Evolutionary conservation across 2,113 vertebrate genomes (phyloP).

Genomic region (Ariopsis seemanni): DNA sequence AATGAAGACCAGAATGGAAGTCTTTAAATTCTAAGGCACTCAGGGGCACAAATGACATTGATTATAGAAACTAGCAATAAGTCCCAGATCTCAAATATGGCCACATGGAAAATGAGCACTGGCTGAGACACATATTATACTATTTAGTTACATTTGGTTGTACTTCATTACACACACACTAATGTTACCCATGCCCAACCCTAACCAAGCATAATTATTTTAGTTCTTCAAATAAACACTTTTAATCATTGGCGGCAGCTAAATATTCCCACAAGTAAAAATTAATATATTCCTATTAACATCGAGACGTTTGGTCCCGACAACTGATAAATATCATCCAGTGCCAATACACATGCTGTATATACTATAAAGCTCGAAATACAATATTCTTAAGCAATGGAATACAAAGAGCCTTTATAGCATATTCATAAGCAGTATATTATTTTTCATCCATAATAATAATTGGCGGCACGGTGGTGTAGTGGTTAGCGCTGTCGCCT

Average conservation of each 20-base stretch:
- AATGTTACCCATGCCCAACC: neutral
- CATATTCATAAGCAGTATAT: neutral
- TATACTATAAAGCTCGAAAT: neutral
- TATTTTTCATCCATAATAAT: neutral
- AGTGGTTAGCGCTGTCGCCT: no score
- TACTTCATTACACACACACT: neutral
- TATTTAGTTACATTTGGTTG: neutral
- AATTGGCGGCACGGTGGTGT: no score
- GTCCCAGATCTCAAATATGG: neutral
- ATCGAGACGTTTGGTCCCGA: neutral
- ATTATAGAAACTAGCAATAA: neutral
- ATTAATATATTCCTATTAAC: neutral
- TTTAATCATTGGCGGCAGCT: neutral
- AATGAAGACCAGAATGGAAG: neutral
- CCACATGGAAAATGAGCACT: neutral
- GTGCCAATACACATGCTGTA: neutral
- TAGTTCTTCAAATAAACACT: neutral
- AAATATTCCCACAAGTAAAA: neutral
- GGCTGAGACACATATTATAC: neutral
- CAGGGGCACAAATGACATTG: neutral
- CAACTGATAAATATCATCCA: neutral
- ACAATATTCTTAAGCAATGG: neutral
- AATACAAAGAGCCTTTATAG: neutral
- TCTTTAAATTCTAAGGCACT: neutral
- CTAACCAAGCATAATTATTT: neutral